Evolutionary conservation across 2,113 vertebrate genomes (phyloP).

Genomic region (Manacus vitellinus): DNA sequence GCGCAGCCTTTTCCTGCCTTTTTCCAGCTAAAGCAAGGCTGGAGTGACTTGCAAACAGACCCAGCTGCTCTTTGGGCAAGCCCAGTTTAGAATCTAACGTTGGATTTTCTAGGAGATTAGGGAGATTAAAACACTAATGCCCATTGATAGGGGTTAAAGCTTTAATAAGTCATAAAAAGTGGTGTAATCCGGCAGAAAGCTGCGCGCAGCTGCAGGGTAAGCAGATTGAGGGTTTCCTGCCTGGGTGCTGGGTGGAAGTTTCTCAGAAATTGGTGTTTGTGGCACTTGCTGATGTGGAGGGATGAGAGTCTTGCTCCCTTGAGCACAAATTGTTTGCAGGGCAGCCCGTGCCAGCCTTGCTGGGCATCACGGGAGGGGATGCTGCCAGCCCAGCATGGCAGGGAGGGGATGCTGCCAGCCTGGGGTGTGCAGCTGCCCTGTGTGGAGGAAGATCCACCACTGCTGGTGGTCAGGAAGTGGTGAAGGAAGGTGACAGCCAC

Average conservation of each 20-base stretch:
- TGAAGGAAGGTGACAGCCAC: not conserved
- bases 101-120: constrained; percentile 35
- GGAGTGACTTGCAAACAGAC: not conserved
- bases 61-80: not conserved
- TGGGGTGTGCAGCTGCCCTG: accelerated
- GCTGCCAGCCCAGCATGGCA: not conserved
- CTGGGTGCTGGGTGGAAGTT: not conserved
- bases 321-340: not conserved
- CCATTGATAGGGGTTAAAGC: constrained; percentile 39
- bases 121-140: constrained; percentile 32
- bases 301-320: accelerated
- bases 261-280: not conserved
- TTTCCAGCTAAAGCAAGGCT: not conserved
- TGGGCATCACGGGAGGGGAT: not conserved
- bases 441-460: not conserved
- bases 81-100: not conserved
- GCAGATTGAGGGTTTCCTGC: constrained; percentile 40
- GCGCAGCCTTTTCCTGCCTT: not conserved
- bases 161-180: constrained; percentile 58
- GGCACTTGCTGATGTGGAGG: not conserved
- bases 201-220: not conserved
- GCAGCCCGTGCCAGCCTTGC: not conserved
- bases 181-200: constrained; percentile 56
- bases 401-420: not conserved
- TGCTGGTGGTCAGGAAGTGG: accelerated